Percentiles rank a stretch among this genome's conserved stretches.
Conservation (phyloP, 2,797 vertebrate genomes). For the Thamnophis elegans region DNA sequence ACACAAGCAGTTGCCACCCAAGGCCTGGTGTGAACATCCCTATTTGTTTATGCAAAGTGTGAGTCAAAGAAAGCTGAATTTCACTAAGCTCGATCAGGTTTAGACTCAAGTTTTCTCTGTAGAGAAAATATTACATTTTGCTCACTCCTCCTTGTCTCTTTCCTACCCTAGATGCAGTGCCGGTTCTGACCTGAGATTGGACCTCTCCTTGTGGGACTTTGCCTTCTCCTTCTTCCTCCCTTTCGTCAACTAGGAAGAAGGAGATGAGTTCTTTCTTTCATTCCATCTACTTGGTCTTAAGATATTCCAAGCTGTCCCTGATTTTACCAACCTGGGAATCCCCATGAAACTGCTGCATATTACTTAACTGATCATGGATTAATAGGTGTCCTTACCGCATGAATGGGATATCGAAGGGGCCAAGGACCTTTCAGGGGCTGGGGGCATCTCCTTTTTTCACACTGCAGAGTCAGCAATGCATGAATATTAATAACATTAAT, state of each 20-base stretch:
- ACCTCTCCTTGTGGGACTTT: conserved; percentile 17
- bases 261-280: neutral
- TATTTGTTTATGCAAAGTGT: neutral
- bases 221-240: neutral
- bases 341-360: conserved; percentile 3
- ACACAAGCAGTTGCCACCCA: neutral
- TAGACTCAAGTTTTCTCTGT: neutral
- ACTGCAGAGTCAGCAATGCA: conserved; percentile 10
- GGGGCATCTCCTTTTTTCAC: neutral
- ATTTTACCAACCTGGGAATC: neutral
- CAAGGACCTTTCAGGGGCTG: neutral
- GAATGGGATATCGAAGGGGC: neutral
- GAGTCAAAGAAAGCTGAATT: neutral
- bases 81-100: too few species aligned
- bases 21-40: neutral
- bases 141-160: neutral
- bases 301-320: neutral
- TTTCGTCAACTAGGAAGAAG: neutral
- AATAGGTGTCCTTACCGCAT: neutral
- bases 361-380: conserved; percentile 29
- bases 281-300: conserved; percentile 18
- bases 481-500: conserved; percentile 35
- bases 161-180: neutral
- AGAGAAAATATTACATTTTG: too few species aligned
- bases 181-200: conserved; percentile 11